Percentiles rank a stretch among this genome's conserved stretches.
Conservation (phyloP, 2,888 invertebrate genomes). For the Timandra comae region DNA sequence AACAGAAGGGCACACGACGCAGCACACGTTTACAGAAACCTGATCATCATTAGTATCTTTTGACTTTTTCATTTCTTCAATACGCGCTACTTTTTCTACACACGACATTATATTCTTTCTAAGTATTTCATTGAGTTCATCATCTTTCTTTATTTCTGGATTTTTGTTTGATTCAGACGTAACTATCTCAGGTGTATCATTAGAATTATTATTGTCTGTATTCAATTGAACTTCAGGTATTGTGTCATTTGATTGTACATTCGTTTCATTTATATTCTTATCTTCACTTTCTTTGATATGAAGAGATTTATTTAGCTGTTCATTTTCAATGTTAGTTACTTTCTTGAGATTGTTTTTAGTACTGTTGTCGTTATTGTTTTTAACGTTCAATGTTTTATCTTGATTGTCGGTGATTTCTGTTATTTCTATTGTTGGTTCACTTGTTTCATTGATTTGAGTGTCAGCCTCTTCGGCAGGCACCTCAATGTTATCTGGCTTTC, state of each 20-base stretch:
- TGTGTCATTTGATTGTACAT: not conserved
- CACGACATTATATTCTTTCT: conserved; percentile 64
- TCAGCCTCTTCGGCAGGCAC: conserved; percentile 43
- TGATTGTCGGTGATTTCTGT: conserved; percentile 23
- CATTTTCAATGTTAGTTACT: conserved; percentile 67
- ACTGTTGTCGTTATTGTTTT: conserved; percentile 36
- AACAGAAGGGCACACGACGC: conserved; percentile 47
- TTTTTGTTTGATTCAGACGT: conserved; percentile 19
- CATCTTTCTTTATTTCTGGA: conserved; percentile 38
- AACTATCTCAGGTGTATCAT: too few relatives aligned
- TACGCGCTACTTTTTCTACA: conserved; percentile 62
- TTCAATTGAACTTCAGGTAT: conserved; percentile 1
- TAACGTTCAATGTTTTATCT: conserved; percentile 35
- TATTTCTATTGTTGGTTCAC: conserved; percentile 14
- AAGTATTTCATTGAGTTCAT: conserved; percentile 53
- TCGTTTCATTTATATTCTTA: conserved; percentile 20
- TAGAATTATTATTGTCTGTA: too few relatives aligned
- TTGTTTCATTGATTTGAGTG: conserved; percentile 19
- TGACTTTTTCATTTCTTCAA: conserved; percentile 61
- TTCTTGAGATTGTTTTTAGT: conserved; percentile 55
- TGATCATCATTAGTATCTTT: conserved; percentile 44
- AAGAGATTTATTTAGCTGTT: conserved; percentile 61
- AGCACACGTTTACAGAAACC: conserved; percentile 57
- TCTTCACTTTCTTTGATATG: conserved; percentile 41
- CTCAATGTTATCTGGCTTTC: conserved; percentile 52